Evolutionary conservation across 2,113 vertebrate genomes (phyloP).

Genomic region (Ascaphus truei): DNA sequence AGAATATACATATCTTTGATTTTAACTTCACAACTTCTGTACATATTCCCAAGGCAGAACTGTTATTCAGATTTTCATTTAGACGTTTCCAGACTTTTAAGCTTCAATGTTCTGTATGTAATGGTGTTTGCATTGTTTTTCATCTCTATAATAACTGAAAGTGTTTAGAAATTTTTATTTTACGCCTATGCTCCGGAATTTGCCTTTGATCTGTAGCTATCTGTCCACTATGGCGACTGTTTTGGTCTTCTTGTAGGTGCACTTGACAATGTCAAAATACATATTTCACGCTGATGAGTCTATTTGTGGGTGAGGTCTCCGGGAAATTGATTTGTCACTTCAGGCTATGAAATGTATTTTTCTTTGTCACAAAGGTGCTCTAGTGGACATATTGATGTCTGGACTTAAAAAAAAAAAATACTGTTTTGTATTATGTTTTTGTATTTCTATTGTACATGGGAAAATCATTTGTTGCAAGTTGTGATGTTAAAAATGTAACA

Average conservation of each 20-base stretch:
- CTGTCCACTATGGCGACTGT: too few relatives aligned
- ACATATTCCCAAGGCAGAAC: too few relatives aligned
- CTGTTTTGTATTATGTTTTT: too few relatives aligned
- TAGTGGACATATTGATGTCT: background rate
- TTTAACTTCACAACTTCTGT: background rate
- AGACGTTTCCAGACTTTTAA: background rate
- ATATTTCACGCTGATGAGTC: background rate
- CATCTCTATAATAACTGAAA: too few relatives aligned
- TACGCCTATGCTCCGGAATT: too few relatives aligned
- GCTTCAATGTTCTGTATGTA: background rate
- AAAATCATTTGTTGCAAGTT: too few relatives aligned
- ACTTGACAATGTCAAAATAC: background rate
- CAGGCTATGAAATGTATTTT: background rate
- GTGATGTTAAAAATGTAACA: too few relatives aligned
- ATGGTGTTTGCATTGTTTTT: background rate
- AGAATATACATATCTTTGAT: background rate
- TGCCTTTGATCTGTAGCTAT: too few relatives aligned
- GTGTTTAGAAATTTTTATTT: too few relatives aligned
- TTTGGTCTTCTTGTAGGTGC: too few relatives aligned
- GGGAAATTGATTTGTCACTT: constrained; percentile 1
- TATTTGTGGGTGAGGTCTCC: background rate
- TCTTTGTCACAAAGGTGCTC: background rate
- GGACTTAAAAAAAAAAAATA: too few relatives aligned
- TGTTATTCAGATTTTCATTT: background rate
- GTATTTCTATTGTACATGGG: too few relatives aligned